phyloP scores from a whole-genome alignment of 2,888 invertebrate species.

The Trileptium ribeirensis region DNA sequence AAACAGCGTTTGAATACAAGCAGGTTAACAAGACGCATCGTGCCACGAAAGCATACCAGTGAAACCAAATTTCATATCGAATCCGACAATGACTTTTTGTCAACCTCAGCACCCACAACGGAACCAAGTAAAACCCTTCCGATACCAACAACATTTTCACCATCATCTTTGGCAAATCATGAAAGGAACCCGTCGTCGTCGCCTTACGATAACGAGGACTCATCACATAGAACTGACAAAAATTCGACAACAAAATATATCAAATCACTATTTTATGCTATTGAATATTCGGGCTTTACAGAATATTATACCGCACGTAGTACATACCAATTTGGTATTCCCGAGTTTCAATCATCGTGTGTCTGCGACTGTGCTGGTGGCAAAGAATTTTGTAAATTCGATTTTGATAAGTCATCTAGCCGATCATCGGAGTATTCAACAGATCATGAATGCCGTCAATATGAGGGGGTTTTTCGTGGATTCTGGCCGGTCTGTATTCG shows the following conservation, averaged over 20 bases:
- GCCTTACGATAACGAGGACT: neutral
- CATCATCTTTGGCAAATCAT: neutral
- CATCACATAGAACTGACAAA: neutral
- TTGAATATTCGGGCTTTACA: conserved; percentile 3
- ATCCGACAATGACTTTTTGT: neutral
- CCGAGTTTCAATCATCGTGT: conserved; percentile 16
- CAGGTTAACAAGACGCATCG: no score
- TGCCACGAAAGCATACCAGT: no score
- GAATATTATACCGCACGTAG: neutral
- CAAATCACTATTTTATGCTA: conserved; percentile 5
- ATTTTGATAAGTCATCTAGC: neutral
- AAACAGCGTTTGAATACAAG: neutral
- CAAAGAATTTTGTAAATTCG: conserved; percentile 6
- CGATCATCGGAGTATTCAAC: neutral
- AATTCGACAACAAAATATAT: neutral
- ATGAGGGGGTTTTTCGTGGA: neutral
- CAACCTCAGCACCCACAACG: no score
- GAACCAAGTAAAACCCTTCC: no score
- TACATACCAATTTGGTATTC: conserved; percentile 5
- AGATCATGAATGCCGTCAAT: neutral
- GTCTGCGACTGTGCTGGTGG: conserved; percentile 4
- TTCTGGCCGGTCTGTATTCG: neutral
- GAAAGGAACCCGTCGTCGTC: neutral
- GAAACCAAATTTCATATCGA: neutral
- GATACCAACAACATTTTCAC: no score